Conservation (phyloP, 2,888 invertebrate species). For the Pyrrhia umbra region DNA sequence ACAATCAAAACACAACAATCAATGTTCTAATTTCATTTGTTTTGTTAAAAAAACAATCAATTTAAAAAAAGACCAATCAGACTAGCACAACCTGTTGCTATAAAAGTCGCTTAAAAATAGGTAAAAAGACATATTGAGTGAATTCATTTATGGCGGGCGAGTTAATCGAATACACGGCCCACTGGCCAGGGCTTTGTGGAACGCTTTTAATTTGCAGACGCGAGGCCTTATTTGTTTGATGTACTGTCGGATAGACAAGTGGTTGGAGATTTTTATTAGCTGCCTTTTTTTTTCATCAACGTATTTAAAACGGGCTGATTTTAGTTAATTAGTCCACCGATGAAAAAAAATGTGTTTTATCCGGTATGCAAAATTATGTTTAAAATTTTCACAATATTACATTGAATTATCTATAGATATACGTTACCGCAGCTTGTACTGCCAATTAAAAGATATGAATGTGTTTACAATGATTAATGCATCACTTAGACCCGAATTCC, state of each 20-base stretch:
- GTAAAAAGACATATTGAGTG: conserved; percentile 51
- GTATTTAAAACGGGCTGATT: no score
- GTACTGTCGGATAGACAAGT: conserved; percentile 49
- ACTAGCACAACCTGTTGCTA: conserved; percentile 42
- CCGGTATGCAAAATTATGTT: no score
- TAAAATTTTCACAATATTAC: no score
- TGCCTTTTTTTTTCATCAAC: not conserved
- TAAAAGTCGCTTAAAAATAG: conserved; percentile 56
- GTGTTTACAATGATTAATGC: not conserved
- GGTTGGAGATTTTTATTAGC: conserved; percentile 11
- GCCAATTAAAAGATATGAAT: no score
- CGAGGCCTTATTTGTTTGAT: conserved; percentile 44
- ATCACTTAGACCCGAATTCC: not conserved
- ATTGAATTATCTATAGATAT: no score
- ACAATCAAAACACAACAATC: no score
- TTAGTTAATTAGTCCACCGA: no score
- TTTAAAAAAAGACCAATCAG: conserved; percentile 6
- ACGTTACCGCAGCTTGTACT: no score
- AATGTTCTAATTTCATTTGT: no score
- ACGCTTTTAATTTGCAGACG: conserved; percentile 64
- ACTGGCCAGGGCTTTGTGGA: conserved; percentile 61
- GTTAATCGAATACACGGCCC: conserved; percentile 68
- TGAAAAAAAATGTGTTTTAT: no score
- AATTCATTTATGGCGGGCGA: conserved; percentile 58
- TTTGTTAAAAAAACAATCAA: not conserved